phyloP scores from a whole-genome alignment of 2,113 vertebrate species.

The Raphicerus campestris region DNA sequence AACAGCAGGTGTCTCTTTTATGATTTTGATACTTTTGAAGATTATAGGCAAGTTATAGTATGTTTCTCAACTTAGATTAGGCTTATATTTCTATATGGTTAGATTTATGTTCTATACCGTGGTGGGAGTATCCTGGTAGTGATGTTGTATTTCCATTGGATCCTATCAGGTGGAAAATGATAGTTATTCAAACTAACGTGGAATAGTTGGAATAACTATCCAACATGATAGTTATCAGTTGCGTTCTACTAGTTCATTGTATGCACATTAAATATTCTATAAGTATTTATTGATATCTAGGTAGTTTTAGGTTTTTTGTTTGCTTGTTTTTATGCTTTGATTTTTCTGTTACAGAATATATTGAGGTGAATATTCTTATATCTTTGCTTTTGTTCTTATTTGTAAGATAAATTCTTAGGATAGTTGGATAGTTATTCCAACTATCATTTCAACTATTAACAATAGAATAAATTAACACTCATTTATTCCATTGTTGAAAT shows the following conservation, averaged over 20 bases:
- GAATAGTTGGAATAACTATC: too few relatives aligned
- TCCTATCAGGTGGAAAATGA: too few relatives aligned
- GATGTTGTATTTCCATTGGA: too few relatives aligned
- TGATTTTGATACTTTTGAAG: constrained; percentile 14
- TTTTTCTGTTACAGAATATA: neutral
- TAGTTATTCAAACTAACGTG: too few relatives aligned
- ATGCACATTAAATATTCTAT: neutral
- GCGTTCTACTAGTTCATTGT: neutral
- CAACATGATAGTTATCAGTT: neutral
- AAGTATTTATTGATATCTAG: neutral
- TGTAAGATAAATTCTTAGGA: neutral
- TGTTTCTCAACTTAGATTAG: neutral
- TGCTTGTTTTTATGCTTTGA: neutral
- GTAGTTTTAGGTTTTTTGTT: neutral
- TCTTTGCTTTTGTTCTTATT: neutral
- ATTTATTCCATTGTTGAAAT: neutral
- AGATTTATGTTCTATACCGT: neutral
- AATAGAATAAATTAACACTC: neutral
- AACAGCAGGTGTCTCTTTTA: neutral
- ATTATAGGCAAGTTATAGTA: neutral
- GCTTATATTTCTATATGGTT: neutral
- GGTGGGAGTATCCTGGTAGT: neutral
- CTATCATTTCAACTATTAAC: neutral
- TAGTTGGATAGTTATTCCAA: neutral
- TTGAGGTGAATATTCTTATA: neutral